Percentiles rank a stretch among this genome's conserved stretches.
Conservation (phyloP, 2,113 vertebrate genomes). For the Cichladusa arquata region DNA sequence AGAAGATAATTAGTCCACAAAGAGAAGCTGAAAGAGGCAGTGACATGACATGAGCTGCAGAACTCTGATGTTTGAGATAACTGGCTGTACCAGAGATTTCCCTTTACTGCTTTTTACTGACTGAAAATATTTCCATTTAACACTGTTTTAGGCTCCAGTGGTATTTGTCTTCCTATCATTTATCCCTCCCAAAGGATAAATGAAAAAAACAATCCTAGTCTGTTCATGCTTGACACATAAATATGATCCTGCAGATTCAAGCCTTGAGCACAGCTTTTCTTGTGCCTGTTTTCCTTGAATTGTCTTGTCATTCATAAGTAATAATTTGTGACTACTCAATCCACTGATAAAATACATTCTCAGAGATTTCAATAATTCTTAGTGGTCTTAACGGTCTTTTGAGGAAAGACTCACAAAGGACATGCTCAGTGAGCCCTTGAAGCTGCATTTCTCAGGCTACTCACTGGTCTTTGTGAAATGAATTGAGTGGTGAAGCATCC, state of each 20-base stretch:
- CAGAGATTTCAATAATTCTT: neutral
- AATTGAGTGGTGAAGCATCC: neutral
- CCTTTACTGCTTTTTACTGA: neutral
- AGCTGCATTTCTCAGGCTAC: neutral
- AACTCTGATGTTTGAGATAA: neutral
- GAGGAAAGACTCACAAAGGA: neutral
- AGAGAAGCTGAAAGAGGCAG: neutral
- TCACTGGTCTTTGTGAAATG: neutral
- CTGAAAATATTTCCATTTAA: neutral
- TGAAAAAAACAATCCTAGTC: neutral
- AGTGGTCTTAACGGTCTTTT: neutral
- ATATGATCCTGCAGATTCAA: neutral
- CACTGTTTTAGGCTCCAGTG: neutral
- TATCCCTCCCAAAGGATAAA: neutral
- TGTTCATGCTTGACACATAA: neutral
- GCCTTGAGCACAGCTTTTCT: neutral
- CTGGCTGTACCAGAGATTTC: neutral
- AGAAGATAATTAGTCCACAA: neutral
- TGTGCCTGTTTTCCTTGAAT: neutral
- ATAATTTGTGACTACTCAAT: neutral
- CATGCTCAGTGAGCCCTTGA: neutral
- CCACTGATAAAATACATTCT: neutral
- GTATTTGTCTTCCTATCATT: neutral
- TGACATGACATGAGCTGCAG: neutral
- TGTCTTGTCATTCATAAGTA: neutral